Evolutionary conservation across 1,140 invertebrate genomes (phyloP).

Genomic region (Conus ventricosus): DNA sequence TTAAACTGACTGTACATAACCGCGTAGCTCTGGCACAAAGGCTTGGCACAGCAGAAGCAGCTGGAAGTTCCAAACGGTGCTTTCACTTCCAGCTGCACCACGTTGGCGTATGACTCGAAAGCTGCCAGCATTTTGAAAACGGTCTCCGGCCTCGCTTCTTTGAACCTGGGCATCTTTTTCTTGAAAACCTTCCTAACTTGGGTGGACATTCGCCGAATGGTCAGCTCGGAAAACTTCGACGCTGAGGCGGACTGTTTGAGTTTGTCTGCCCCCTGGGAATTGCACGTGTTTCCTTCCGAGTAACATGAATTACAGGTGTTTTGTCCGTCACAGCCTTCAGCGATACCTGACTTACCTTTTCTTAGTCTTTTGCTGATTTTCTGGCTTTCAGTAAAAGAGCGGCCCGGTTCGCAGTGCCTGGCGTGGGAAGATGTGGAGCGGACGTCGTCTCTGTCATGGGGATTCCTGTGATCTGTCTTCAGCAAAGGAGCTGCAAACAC

Average conservation of each 20-base stretch:
- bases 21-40: not conserved
- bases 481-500: too few species aligned
- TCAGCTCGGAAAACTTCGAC: too few species aligned
- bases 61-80: not conserved
- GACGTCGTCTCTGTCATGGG: not conserved
- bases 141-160: not conserved
- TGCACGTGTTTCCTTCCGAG: not conserved
- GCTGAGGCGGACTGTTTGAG: not conserved
- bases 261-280: not conserved
- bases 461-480: not conserved
- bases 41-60: not conserved
- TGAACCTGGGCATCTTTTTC: not conserved
- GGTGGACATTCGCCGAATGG: too few species aligned
- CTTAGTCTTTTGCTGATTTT: not conserved
- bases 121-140: not conserved
- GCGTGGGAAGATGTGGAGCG: not conserved
- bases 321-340: not conserved
- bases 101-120: not conserved
- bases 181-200: not conserved
- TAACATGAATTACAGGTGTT: not conserved
- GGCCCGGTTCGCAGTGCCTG: not conserved
- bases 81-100: not conserved
- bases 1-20: not conserved
- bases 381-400: not conserved
- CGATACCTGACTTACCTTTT: not conserved